These are phyloP conservation scores for Ophonus ardosiacus DNA, from an alignment of 2,888 invertebrate species.

Conservation along the genomic window DNA sequence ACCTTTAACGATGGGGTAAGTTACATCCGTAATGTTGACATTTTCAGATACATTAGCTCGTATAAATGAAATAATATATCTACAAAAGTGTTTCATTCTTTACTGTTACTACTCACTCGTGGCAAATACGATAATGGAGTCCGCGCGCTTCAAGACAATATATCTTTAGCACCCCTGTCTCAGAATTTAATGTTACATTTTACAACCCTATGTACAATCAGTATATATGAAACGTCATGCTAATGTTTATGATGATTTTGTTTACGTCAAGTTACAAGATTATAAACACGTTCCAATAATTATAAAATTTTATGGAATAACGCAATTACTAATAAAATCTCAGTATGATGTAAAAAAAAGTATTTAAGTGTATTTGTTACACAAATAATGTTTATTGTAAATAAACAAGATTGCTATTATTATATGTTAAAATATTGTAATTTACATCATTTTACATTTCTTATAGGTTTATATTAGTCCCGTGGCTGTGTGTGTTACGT, in stretches of 20 bases:
- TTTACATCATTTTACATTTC: too few relatives aligned
- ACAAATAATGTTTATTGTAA: too few relatives aligned
- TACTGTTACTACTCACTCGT: conserved; percentile 56
- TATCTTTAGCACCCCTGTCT: conserved; percentile 14
- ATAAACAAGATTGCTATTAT: too few relatives aligned
- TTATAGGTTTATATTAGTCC: too few relatives aligned
- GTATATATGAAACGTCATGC: background rate
- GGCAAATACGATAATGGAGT: conserved; percentile 61
- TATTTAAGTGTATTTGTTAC: too few relatives aligned
- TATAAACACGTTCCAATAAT: too few relatives aligned
- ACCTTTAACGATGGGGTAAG: background rate
- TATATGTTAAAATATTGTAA: too few relatives aligned
- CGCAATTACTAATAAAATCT: too few relatives aligned
- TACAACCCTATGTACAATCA: background rate
- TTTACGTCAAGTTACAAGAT: background rate
- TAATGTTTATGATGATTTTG: background rate
- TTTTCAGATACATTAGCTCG: conserved; percentile 56
- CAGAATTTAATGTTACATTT: background rate
- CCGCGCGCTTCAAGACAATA: conserved; percentile 22
- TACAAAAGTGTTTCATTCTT: conserved; percentile 59
- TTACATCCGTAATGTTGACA: conserved; percentile 47
- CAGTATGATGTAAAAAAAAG: too few relatives aligned
- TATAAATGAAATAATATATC: conserved; percentile 62
- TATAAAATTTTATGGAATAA: too few relatives aligned
- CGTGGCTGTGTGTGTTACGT: too few relatives aligned